A percentile compares a stretch with the other conserved stretches of the same genome.
Conservation (phyloP, 2,888 invertebrate species). For the Pachydiplax longipennis region DNA sequence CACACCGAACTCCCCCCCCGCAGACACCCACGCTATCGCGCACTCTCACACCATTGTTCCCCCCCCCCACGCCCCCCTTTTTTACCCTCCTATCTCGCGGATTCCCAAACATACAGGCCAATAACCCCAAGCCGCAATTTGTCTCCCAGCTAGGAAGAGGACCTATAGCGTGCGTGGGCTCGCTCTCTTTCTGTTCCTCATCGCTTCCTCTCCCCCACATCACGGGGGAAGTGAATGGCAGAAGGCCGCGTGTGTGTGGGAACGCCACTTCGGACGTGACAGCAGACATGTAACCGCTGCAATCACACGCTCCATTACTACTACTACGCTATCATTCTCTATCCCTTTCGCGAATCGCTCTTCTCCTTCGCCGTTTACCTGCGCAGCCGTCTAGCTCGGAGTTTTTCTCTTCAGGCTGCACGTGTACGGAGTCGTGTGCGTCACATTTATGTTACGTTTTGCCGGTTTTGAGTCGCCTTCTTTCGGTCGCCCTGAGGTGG, state of each 20-base stretch:
- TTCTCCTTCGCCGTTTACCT: too few species aligned
- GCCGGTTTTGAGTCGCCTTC: too few species aligned
- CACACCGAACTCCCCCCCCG: background rate
- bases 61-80: background rate
- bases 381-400: too few species aligned
- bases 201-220: background rate
- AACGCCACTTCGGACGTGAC: slow-evolving; percentile 13
- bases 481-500: too few species aligned
- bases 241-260: slow-evolving; percentile 9
- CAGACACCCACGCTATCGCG: background rate
- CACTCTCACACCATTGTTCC: background rate
- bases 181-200: background rate
- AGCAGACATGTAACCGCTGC: background rate
- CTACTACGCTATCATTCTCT: background rate
- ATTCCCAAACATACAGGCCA: slow-evolving; percentile 38
- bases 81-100: background rate
- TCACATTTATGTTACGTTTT: too few species aligned
- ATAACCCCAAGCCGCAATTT: slow-evolving; percentile 4
- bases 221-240: background rate
- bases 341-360: too few species aligned
- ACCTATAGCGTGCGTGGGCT: background rate
- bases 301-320: background rate
- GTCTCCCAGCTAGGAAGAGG: background rate
- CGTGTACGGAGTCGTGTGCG: too few species aligned
- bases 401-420: too few species aligned